Evolutionary conservation across 92 coral and sea anemone genomes (phyloP).

Genomic region (Porites evermanni): DNA sequence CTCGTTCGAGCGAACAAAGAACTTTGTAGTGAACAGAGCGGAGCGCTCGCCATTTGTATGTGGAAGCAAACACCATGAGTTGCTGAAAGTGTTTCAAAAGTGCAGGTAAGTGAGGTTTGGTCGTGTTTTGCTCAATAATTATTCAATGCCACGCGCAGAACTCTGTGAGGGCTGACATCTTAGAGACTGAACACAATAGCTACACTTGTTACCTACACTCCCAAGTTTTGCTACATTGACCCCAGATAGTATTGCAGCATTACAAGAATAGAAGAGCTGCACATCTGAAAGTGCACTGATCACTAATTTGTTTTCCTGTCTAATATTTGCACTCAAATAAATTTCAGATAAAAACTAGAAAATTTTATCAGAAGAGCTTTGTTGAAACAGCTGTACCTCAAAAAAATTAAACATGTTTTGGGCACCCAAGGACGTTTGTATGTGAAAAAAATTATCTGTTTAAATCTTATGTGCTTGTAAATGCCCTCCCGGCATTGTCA

Average conservation of each 20-base stretch:
- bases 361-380: constrained; percentile 7
- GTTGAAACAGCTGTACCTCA: neutral
- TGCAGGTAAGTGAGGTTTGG: neutral
- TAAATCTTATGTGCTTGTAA: constrained; percentile 40
- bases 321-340: constrained; percentile 9
- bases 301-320: neutral
- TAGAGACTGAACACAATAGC: too few relatives aligned
- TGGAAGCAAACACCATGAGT: constrained; percentile 36
- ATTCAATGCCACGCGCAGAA: too few relatives aligned
- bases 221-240: neutral
- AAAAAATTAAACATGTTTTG: neutral
- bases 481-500: constrained; percentile 54
- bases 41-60: constrained; percentile 31
- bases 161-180: too few relatives aligned
- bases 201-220: neutral
- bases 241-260: neutral
- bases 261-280: neutral
- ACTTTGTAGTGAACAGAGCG: constrained; percentile 29
- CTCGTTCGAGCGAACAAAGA: constrained; percentile 20
- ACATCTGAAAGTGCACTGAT: neutral
- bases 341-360: neutral
- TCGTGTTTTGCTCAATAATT: neutral
- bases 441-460: neutral
- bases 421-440: neutral
- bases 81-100: constrained; percentile 25